Conservation (phyloP, 2,888 invertebrate species). For the Polyommatus icarus region DNA sequence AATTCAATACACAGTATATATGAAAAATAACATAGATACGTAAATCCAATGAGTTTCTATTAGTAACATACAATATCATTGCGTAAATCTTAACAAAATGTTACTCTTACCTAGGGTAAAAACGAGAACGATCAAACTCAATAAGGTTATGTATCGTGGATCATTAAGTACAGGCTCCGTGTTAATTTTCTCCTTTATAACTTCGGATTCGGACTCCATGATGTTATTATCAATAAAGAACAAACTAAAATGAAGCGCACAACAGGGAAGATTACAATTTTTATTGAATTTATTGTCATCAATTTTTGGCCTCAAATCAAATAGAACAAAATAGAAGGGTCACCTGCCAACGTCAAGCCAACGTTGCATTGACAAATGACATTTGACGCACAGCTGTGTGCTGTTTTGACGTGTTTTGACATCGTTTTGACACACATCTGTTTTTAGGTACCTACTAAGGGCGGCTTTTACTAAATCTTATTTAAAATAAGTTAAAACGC, state of each 20-base stretch:
- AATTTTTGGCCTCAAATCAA: not conserved
- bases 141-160: conserved; percentile 73
- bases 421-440: not conserved
- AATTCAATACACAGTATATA: not conserved
- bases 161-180: conserved; percentile 71
- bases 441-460: too few relatives aligned
- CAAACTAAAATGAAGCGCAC: not conserved
- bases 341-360: conserved; percentile 22
- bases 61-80: too few relatives aligned
- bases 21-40: not conserved
- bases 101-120: conserved; percentile 66
- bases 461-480: too few relatives aligned
- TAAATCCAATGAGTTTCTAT: too few relatives aligned
- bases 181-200: conserved; percentile 70
- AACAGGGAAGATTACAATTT: not conserved
- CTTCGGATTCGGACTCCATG: conserved; percentile 73
- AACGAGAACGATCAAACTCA: conserved; percentile 65
- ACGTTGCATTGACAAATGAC: conserved; percentile 22
- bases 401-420: too few relatives aligned
- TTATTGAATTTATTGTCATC: not conserved
- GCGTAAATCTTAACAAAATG: not conserved
- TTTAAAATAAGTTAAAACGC: too few relatives aligned
- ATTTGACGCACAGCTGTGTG: not conserved
- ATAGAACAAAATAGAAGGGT: not conserved
- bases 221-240: conserved; percentile 28